These are phyloP conservation scores for Podilymbus podiceps DNA, from an alignment of 2,113 vertebrate genomes.

Conservation along the genomic window DNA sequence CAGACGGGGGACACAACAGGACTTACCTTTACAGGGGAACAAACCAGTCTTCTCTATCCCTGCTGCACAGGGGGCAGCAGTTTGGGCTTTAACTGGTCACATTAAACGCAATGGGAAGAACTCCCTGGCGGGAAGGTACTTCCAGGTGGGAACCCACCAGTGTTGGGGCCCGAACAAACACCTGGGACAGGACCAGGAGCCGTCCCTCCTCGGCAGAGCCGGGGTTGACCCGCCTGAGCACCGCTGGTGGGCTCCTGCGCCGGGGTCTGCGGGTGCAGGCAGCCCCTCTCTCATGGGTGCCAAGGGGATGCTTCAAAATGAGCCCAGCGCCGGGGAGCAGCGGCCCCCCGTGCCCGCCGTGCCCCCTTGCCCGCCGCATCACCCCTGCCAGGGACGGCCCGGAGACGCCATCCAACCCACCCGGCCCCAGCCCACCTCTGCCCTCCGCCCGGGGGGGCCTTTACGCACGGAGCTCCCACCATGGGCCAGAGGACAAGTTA, in stretches of 20 bases:
- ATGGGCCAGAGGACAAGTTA: conserved; percentile 4
- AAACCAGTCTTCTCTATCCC: neutral
- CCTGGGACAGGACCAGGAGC: neutral
- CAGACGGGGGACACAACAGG: fast-evolving
- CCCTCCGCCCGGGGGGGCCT: neutral
- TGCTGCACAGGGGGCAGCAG: fast-evolving
- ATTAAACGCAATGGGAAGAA: neutral
- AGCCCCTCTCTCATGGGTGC: fast-evolving
- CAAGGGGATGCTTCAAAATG: neutral
- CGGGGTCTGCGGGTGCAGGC: neutral
- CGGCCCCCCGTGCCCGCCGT: fast-evolving
- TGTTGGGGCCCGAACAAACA: neutral
- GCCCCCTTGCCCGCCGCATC: neutral
- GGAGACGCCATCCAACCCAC: neutral
- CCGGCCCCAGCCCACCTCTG: neutral
- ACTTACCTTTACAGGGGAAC: neutral
- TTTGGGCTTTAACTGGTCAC: neutral
- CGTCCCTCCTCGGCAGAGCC: fast-evolving
- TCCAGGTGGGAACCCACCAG: neutral
- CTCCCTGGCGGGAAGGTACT: fast-evolving
- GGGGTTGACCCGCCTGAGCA: fast-evolving
- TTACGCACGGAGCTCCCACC: neutral
- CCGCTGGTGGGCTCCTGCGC: neutral
- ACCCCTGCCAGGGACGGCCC: neutral
- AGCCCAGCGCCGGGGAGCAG: fast-evolving